These are phyloP conservation scores for Heterotilapia buettikoferi DNA, from an alignment of 2,113 vertebrate genomes.

Conservation along the genomic window DNA sequence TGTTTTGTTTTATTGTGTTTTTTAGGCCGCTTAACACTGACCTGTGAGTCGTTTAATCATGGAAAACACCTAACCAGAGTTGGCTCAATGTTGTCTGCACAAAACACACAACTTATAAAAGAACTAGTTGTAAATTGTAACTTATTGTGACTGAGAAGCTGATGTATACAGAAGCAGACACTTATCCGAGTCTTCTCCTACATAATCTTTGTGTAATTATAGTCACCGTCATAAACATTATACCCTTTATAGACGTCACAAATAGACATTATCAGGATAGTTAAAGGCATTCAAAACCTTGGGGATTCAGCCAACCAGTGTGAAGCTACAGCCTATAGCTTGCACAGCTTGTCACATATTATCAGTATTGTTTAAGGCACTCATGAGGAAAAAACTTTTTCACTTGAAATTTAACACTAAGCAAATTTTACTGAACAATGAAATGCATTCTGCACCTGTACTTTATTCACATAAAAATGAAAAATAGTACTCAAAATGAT, in stretches of 20 bases:
- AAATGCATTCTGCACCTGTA: background rate
- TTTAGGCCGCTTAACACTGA: background rate
- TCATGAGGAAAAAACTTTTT: background rate
- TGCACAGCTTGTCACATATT: background rate
- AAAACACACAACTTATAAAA: background rate
- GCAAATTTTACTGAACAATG: background rate
- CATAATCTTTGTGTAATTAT: too few species aligned
- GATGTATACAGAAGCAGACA: background rate
- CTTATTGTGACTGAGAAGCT: background rate
- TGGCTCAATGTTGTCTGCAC: background rate
- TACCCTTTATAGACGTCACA: background rate
- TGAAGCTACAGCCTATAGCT: background rate
- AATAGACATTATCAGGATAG: background rate
- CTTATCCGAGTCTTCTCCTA: background rate
- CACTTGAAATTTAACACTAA: background rate
- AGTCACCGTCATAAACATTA: background rate
- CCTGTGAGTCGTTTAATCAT: background rate
- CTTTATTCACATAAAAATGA: background rate
- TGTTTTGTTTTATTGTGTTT: background rate
- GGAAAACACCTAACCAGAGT: background rate
- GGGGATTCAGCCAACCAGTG: background rate
- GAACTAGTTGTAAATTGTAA: background rate
- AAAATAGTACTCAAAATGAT: background rate
- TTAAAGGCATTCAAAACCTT: background rate
- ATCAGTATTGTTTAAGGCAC: background rate